Evolutionary conservation across 2,888 invertebrate species (phyloP).

Genomic region (Orthosia gracilis): DNA sequence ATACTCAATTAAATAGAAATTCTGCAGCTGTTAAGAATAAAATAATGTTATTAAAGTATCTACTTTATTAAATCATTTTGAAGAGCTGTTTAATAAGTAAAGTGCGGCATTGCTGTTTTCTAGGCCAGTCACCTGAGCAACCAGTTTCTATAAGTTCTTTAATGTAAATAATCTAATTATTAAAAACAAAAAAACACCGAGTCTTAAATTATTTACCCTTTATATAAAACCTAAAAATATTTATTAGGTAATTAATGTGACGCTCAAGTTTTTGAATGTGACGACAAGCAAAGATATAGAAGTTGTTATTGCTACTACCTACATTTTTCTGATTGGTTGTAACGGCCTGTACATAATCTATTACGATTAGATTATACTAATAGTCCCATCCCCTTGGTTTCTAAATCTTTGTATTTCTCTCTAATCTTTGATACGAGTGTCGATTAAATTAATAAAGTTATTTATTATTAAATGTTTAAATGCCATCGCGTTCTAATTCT

Average conservation of each 20-base stretch:
- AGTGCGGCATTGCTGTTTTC: background rate
- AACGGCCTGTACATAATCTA: slow-evolving; percentile 28
- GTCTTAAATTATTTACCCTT: no score
- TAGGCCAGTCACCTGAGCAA: no score
- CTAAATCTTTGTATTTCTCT: slow-evolving; percentile 31
- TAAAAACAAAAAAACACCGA: no score
- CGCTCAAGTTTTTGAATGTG: background rate
- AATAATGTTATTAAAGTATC: background rate
- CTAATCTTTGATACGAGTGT: background rate
- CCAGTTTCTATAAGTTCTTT: no score
- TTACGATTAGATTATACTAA: slow-evolving; percentile 42
- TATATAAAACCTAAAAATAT: background rate
- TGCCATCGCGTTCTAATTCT: no score
- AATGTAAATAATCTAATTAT: no score
- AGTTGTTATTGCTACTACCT: slow-evolving; percentile 24
- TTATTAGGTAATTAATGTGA: background rate
- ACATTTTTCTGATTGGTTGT: slow-evolving; percentile 38
- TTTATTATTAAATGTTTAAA: background rate
- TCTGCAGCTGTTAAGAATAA: background rate
- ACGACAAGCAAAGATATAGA: slow-evolving; percentile 13
- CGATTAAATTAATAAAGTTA: background rate
- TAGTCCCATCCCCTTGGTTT: slow-evolving; percentile 46
- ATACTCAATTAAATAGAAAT: no score
- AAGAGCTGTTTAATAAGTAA: background rate
- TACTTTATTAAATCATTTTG: background rate